These are phyloP conservation scores for Dascillus cervinus DNA, from an alignment of 2,888 invertebrate species.

Conservation along the genomic window DNA sequence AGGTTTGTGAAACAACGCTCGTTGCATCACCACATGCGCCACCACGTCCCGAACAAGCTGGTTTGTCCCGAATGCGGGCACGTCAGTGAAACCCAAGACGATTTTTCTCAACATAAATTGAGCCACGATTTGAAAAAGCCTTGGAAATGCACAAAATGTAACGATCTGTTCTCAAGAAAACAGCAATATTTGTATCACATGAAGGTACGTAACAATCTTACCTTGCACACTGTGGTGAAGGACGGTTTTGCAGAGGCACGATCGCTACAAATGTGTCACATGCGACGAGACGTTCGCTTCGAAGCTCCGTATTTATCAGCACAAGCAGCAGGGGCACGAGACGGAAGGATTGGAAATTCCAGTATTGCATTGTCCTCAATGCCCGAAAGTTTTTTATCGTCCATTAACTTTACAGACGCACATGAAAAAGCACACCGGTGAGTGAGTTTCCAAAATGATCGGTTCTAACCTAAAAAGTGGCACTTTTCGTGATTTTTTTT, in stretches of 20 bases:
- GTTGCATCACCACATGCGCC: conserved; percentile 32
- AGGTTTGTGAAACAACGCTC: conserved; percentile 23
- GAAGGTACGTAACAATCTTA: conserved; percentile 16
- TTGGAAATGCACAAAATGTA: conserved; percentile 32
- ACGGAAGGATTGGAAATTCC: conserved; percentile 22
- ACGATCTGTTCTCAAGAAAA: conserved; percentile 31
- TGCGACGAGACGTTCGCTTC: conserved; percentile 34
- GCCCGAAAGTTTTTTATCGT: conserved; percentile 19
- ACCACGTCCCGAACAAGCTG: conserved; percentile 30
- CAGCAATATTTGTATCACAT: conserved; percentile 34
- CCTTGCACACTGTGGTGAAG: background rate
- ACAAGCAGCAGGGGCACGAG: conserved; percentile 22
- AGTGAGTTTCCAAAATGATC: background rate
- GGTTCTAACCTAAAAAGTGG: no score
- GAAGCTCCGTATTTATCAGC: conserved; percentile 24
- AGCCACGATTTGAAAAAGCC: conserved; percentile 29
- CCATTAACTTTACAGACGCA: conserved; percentile 19
- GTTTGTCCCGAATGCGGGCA: conserved; percentile 34
- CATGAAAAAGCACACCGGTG: conserved; percentile 21
- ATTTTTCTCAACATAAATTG: conserved; percentile 27
- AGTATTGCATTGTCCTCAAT: conserved; percentile 21
- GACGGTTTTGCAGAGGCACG: conserved; percentile 25
- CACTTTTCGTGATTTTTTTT: no score
- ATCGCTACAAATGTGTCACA: conserved; percentile 34
- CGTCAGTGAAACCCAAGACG: conserved; percentile 24